Conservation (phyloP, 2,888 invertebrate species). For the Allolobophora icterica region DNA sequence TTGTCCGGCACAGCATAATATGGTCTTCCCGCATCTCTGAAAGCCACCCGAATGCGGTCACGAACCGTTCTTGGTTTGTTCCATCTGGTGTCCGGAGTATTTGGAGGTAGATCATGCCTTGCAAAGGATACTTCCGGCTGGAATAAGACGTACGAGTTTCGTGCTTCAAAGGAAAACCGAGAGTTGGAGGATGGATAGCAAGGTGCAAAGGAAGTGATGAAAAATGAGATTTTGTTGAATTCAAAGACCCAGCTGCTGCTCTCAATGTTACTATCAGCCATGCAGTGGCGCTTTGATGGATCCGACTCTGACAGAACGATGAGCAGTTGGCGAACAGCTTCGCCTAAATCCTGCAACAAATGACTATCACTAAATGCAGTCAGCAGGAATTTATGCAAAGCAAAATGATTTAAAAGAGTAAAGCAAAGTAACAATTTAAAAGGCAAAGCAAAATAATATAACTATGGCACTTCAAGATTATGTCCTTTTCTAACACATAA, state of each 20-base stretch:
- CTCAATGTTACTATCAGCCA: not conserved
- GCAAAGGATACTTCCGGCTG: not conserved
- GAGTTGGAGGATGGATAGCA: not conserved
- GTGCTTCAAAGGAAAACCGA: not conserved
- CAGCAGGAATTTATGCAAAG: not conserved
- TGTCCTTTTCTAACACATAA: not conserved
- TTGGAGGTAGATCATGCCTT: not conserved
- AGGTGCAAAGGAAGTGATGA: not conserved
- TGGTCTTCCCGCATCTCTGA: slow-evolving; percentile 6
- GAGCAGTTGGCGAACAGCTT: not conserved
- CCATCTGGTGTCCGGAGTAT: not conserved
- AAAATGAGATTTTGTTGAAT: not conserved
- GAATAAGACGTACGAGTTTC: not conserved
- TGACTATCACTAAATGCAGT: not conserved
- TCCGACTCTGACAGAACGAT: not conserved
- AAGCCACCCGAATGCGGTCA: slow-evolving; percentile 10
- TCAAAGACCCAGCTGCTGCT: not conserved
- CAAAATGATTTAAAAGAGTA: not conserved
- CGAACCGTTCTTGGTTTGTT: not conserved
- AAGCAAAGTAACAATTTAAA: too few relatives aligned
- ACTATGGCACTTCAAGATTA: too few relatives aligned
- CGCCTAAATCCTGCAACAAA: not conserved
- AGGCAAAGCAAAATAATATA: not conserved
- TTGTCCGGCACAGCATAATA: not conserved
- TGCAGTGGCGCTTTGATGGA: not conserved